These are phyloP conservation scores for Phataginus tetradactyla DNA, from an alignment of 2,797 vertebrate species.

Conservation along the genomic window DNA sequence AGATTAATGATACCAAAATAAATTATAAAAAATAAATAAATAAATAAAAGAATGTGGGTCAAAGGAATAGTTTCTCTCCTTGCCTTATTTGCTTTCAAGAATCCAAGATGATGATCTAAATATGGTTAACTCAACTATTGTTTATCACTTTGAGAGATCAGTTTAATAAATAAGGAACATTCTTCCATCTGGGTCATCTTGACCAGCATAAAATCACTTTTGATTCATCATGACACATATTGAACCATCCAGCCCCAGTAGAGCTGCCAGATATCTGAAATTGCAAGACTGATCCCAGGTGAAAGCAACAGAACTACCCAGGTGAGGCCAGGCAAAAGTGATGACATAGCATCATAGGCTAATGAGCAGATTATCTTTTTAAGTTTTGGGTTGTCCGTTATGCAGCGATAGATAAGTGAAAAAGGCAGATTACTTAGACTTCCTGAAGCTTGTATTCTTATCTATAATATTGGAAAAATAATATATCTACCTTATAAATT, in stretches of 20 bases:
- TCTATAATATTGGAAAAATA: background rate
- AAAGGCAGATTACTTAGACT: background rate
- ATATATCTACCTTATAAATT: background rate
- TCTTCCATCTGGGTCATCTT: slow-evolving; percentile 24
- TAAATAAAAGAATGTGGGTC: background rate
- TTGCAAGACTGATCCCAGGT: background rate
- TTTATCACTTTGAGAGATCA: background rate
- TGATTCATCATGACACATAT: slow-evolving; percentile 36
- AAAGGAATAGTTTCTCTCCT: background rate
- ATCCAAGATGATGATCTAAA: background rate
- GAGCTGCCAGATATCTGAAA: background rate
- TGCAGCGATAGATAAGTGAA: background rate
- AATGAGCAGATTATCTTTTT: background rate
- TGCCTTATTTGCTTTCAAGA: background rate
- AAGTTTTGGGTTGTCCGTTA: background rate
- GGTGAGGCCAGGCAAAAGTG: background rate
- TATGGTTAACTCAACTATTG: background rate
- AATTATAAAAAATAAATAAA: no score
- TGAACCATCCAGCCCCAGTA: background rate
- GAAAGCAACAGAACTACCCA: background rate
- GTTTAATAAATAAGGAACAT: background rate
- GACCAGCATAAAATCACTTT: slow-evolving; percentile 45
- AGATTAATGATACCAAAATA: no score
- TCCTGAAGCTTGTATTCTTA: background rate
- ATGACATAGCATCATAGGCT: background rate